Percentiles rank a stretch among this genome's conserved stretches.
These are phyloP conservation scores for Sciurus carolinensis DNA, from an alignment of 2,797 vertebrate genomes.

Conservation along the genomic window DNA sequence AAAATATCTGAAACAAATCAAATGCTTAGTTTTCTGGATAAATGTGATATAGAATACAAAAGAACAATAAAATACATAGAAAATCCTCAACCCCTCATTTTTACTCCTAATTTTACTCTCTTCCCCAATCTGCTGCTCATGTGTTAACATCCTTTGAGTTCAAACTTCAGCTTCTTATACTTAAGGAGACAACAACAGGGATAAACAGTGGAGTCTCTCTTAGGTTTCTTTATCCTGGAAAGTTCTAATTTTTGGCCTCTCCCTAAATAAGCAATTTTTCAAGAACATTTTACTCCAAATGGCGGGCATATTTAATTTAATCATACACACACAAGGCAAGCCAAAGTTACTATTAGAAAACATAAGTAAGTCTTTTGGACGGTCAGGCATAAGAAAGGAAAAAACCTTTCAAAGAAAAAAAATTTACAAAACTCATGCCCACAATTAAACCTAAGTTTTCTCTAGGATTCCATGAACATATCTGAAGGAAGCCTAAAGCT, in stretches of 20 bases:
- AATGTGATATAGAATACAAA: background rate
- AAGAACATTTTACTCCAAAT: conserved; percentile 39
- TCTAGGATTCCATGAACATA: conserved; percentile 32
- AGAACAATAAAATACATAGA: background rate
- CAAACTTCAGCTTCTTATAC: conserved; percentile 28
- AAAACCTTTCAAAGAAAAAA: conserved; percentile 46
- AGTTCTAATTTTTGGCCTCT: conserved; percentile 32
- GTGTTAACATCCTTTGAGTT: background rate
- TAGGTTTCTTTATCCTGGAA: background rate
- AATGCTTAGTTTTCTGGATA: conserved; percentile 43
- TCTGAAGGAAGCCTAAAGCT: conserved; percentile 65
- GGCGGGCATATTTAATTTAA: background rate
- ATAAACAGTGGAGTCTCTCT: background rate
- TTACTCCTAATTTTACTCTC: conserved; percentile 41
- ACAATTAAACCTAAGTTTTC: conserved; percentile 57
- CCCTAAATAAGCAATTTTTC: conserved; percentile 25
- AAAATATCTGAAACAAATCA: conserved; percentile 45
- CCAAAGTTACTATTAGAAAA: conserved; percentile 63
- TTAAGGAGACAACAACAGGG: background rate
- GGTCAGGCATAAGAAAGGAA: background rate
- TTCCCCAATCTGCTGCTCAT: background rate
- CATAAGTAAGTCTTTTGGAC: background rate
- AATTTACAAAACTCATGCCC: background rate
- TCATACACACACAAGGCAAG: conserved; percentile 36
- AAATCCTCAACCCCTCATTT: background rate